These are phyloP conservation scores for Antechinus flavipes DNA, from an alignment of 2,113 vertebrate species.

Conservation along the genomic window DNA sequence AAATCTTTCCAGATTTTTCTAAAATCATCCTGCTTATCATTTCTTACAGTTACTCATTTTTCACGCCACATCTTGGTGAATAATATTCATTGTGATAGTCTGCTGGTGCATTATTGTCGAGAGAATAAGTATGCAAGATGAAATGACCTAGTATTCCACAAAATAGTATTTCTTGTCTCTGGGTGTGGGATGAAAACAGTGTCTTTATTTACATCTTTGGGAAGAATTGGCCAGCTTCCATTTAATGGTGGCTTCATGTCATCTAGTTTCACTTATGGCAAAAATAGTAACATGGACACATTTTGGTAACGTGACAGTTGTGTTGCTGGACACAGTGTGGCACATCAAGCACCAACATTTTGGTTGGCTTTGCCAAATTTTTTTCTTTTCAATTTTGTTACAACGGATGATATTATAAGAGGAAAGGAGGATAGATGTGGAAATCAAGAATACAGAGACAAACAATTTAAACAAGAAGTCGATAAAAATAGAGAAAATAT, in stretches of 20 bases:
- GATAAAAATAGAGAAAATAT: not conserved
- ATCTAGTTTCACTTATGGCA: not conserved
- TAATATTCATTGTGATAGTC: not conserved
- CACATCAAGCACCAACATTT: not conserved
- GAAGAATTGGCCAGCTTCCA: not conserved
- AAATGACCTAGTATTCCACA: no score
- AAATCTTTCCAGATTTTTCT: not conserved
- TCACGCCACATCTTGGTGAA: not conserved
- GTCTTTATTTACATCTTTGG: no score
- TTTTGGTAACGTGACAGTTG: not conserved
- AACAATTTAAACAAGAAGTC: not conserved
- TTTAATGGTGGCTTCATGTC: not conserved
- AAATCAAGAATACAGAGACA: not conserved
- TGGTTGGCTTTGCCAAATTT: not conserved
- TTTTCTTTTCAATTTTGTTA: not conserved
- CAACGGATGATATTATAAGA: not conserved
- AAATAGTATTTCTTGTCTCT: no score
- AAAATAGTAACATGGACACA: not conserved
- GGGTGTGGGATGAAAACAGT: no score
- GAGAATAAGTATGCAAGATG: no score
- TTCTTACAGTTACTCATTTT: not conserved
- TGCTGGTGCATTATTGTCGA: not conserved
- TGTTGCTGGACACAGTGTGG: not conserved
- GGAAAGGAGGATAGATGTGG: not conserved
- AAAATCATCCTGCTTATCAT: not conserved